A percentile compares a stretch with the other conserved stretches of the same genome.
Conservation (phyloP, 1,140 invertebrate genomes). For the Formica exsecta region DNA sequence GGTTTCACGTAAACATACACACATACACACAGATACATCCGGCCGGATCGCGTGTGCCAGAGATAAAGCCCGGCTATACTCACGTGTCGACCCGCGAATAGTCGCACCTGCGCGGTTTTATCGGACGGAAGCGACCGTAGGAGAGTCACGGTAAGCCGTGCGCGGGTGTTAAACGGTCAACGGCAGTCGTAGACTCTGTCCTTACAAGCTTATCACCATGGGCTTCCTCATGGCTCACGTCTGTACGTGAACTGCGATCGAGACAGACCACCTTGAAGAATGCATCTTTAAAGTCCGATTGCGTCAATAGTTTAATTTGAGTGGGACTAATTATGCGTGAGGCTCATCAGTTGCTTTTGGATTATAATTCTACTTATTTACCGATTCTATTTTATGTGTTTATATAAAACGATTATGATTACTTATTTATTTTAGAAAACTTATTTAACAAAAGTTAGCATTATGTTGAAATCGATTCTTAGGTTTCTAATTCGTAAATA, state of each 20-base stretch:
- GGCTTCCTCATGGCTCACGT: conserved; percentile 22
- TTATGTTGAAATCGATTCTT: background rate
- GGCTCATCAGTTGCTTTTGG: background rate
- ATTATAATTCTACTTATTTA: background rate
- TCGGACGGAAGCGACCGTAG: conserved; percentile 47
- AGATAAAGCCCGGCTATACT: conserved; percentile 46
- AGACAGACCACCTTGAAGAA: conserved; percentile 23
- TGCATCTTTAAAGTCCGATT: conserved; percentile 22
- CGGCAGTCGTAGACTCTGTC: conserved; percentile 61
- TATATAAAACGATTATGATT: background rate
- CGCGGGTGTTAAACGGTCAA: conserved; percentile 48
- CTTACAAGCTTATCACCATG: conserved; percentile 63
- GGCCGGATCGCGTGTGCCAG: conserved; percentile 15
- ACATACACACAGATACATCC: background rate
- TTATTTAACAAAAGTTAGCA: background rate
- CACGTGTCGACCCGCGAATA: conserved; percentile 53
- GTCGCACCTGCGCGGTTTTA: conserved; percentile 62
- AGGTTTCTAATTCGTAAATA: background rate
- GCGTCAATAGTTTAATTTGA: background rate
- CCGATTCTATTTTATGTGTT: background rate
- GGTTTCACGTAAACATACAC: background rate
- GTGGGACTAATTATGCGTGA: background rate
- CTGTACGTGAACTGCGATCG: conserved; percentile 31
- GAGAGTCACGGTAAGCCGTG: conserved; percentile 56
- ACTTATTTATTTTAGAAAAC: background rate